A percentile compares a stretch with the other conserved stretches of the same genome.
Conservation (phyloP, 2,888 invertebrate species). For the Lasioglossum leucozonium region DNA sequence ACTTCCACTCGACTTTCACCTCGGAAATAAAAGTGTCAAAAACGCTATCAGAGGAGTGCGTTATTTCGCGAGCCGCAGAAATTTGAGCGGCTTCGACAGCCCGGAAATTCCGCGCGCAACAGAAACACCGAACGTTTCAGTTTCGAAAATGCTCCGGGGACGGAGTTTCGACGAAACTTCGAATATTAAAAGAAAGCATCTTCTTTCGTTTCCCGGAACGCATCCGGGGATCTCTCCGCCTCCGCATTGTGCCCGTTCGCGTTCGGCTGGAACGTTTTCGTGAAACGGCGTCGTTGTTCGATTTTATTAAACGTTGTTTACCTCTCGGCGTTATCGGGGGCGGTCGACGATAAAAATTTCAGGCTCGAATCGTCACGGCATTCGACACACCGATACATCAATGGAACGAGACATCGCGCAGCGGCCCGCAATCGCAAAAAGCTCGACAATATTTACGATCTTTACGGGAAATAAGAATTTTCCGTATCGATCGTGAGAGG, state of each 20-base stretch:
- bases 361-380: not conserved
- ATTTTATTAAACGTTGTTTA: conserved; percentile 6
- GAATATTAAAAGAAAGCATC: not conserved
- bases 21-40: not conserved
- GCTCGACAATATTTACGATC: not conserved
- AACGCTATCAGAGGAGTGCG: not conserved
- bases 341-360: not conserved
- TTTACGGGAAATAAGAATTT: not conserved
- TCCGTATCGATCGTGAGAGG: too few relatives aligned
- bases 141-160: not conserved
- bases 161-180: not conserved
- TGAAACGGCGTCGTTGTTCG: not conserved
- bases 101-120: not conserved
- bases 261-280: not conserved
- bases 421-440: not conserved
- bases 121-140: not conserved
- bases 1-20: not conserved
- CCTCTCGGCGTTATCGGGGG: not conserved
- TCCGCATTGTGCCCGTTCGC: not conserved
- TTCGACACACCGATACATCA: not conserved
- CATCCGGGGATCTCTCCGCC: not conserved
- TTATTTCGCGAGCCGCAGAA: not conserved
- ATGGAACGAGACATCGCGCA: too few relatives aligned
- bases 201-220: not conserved
- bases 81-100: not conserved